These are phyloP conservation scores for Papilio polyxenes DNA, from an alignment of 1,140 invertebrate genomes.

Conservation along the genomic window DNA sequence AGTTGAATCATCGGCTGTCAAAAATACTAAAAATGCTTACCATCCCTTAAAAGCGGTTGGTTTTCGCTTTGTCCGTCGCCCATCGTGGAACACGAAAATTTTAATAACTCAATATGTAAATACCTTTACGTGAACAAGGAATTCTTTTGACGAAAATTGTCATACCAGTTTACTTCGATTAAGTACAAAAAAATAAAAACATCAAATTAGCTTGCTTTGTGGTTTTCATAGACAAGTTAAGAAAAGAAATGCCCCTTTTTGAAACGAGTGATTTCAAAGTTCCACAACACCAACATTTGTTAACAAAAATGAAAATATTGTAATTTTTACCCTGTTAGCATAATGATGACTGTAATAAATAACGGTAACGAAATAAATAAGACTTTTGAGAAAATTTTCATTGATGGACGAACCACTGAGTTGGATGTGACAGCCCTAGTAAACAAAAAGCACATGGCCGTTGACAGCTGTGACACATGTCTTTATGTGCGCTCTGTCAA, in stretches of 20 bases:
- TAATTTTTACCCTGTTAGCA: background rate
- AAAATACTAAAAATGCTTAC: constrained; percentile 68
- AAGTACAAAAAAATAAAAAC: constrained; percentile 41
- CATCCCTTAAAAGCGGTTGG: constrained; percentile 69
- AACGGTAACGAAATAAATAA: too few relatives aligned
- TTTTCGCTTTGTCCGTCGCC: constrained; percentile 76
- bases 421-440: background rate
- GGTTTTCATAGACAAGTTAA: constrained; percentile 21
- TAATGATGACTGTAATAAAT: background rate
- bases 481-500: background rate
- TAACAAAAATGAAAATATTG: background rate
- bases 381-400: too few relatives aligned
- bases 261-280: background rate
- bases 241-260: background rate
- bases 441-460: background rate
- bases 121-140: constrained; percentile 50
- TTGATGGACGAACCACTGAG: too few relatives aligned
- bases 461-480: background rate
- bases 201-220: constrained; percentile 28
- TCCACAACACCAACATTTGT: background rate
- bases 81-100: constrained; percentile 54
- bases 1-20: constrained; percentile 79
- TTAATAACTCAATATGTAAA: constrained; percentile 50
- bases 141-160: constrained; percentile 49
- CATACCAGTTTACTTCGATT: constrained; percentile 46